phyloP scores from a whole-genome alignment of 1,140 invertebrate species.

The Leptopilina clavipes region DNA sequence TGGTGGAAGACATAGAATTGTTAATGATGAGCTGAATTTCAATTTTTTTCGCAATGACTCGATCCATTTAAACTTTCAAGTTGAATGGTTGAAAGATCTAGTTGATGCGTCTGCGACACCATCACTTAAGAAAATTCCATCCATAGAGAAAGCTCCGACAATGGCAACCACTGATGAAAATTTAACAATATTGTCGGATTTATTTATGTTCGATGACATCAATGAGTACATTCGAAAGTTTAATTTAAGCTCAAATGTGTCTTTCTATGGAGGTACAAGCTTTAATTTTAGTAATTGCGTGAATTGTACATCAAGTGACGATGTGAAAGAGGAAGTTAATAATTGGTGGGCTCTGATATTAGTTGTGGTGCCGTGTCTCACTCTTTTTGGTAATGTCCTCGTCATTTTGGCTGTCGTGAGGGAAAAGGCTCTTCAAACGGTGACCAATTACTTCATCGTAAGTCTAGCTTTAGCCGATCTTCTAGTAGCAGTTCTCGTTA shows the following conservation, averaged over 20 bases:
- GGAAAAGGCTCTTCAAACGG: slow-evolving; percentile 92
- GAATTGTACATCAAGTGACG: slow-evolving; percentile 60
- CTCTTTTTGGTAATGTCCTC: slow-evolving; percentile 96
- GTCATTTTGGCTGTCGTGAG: slow-evolving; percentile 95
- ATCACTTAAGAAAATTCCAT: slow-evolving; percentile 41
- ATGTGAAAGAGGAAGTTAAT: slow-evolving; percentile 74
- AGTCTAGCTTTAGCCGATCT: slow-evolving; percentile 98
- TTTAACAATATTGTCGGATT: slow-evolving; percentile 67
- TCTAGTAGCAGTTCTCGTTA: slow-evolving; percentile 95
- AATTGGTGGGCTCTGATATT: slow-evolving; percentile 91
- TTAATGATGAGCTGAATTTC: slow-evolving; percentile 29
- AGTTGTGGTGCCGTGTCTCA: slow-evolving; percentile 93
- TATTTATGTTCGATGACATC: slow-evolving; percentile 71
- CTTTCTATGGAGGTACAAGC: slow-evolving; percentile 62
- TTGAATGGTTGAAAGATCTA: slow-evolving; percentile 60
- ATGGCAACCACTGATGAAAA: slow-evolving; percentile 61
- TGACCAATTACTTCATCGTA: slow-evolving; percentile 99
- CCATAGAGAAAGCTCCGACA: slow-evolving; percentile 43
- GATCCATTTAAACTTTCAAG: slow-evolving; percentile 32
- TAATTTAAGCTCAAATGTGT: slow-evolving; percentile 69
- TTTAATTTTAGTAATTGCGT: slow-evolving; percentile 58
- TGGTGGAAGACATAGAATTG: slow-evolving; percentile 36
- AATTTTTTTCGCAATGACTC: slow-evolving; percentile 37
- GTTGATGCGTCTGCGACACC: slow-evolving; percentile 41
- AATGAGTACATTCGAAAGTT: slow-evolving; percentile 69